Base-by-base conservation (phyloP, 2,113 vertebrate species). In the Dendropsophus ebraccatus region DNA sequence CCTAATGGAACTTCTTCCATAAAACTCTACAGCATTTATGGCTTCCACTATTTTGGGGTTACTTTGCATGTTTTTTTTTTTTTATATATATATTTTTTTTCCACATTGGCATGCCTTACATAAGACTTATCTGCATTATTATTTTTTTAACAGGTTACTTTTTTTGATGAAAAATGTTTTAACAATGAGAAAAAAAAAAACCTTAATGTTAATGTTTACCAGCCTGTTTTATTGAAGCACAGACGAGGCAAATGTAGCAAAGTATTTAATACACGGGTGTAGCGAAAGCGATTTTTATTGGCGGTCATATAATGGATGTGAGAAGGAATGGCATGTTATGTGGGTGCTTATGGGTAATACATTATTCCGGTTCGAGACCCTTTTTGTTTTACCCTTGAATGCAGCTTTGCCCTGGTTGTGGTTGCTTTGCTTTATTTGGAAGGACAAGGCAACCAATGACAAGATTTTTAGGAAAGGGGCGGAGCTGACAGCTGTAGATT, bases 91-190 rank as follows among this genome's bases (percentile, higher is more conserved):
- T 30, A 1, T 32, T 60, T 74, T 76, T 56, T 28, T 65, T 58
- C 60, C 56, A 81, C 56, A 45, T 45, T 45, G 37, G 56, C 74
- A 77, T 81, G 78, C 56, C 58, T 47, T 58, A 78, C 13, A 23
- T 16, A 21, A n/a, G 19, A 58, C 50, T 37, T 52, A 23, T 56
- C 23, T 58, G 21, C 76, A 54, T 32, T 30, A 21, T 76, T 78
- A 37, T 1, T 58, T 78, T 52, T 37, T 37, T 19, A 17, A 45
- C 13, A 32, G 25, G 28, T 77, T 17, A 19, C 23, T 45, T 45
- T 81, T 62, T 78, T 78, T 54, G 1, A 17, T 35, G 52, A 19
- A n/a, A 60, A n/a, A 41, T 78, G 11, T 56, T 37, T 73, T 83
- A n/a, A 49, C n/a, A 17, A 50, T 50, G n/a, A 37, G 60, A 10